Conservation (phyloP, 1,140 invertebrate species). For the Drosophila suzukii region DNA sequence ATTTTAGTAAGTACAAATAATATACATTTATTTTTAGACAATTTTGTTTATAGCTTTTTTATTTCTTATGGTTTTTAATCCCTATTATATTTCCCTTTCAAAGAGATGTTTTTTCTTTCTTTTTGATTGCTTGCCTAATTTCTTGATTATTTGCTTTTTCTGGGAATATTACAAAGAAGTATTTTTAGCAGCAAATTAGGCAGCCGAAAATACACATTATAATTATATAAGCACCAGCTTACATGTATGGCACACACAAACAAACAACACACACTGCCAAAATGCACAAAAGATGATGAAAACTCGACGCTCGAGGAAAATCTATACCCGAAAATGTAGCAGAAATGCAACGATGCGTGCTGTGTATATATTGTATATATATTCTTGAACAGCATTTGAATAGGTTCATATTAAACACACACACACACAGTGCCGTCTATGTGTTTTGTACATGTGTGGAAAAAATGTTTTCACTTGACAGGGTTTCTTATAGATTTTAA, state of each 20-base stretch:
- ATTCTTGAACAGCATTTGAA: constrained; percentile 14
- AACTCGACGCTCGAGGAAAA: constrained; percentile 32
- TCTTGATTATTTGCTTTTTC: constrained; percentile 5
- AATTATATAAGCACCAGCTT: constrained; percentile 29
- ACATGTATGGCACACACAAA: constrained; percentile 36
- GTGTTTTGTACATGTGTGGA: constrained; percentile 19
- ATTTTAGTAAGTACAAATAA: no score
- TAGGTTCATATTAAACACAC: constrained; percentile 1
- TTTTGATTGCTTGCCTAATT: constrained; percentile 12
- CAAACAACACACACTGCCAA: constrained; percentile 33
- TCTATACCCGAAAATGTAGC: constrained; percentile 7
- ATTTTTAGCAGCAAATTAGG: constrained; percentile 71
- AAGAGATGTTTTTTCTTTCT: no score
- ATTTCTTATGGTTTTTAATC: no score
- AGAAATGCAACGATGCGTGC: constrained; percentile 49
- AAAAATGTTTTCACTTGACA: constrained; percentile 6
- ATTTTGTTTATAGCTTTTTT: no score
- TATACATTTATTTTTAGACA: no score
- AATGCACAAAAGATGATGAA: constrained; percentile 38
- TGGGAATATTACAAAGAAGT: constrained; percentile 62
- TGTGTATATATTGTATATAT: constrained; percentile 37
- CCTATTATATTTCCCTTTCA: no score
- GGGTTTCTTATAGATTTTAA: constrained; percentile 24
- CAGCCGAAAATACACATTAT: constrained; percentile 41
- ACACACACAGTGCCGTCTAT: background rate